Percentiles rank a stretch among this genome's conserved stretches.
Evolutionary conservation across 2,113 vertebrate genomes (phyloP).

Genomic region (Anolis carolinensis): DNA sequence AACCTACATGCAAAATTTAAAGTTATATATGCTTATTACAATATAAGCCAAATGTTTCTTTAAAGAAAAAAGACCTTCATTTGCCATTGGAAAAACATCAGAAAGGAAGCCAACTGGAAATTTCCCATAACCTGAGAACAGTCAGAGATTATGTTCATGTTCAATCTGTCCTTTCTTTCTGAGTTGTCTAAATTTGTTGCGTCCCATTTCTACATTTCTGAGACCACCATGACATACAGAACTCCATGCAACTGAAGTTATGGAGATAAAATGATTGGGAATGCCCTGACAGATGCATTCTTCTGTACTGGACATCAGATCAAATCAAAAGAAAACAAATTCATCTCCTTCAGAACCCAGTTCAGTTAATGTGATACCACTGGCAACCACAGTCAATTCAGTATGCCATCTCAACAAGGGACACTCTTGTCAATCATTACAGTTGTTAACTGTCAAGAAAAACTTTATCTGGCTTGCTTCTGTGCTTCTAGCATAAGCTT

Average conservation of each 20-base stretch:
- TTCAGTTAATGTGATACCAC: not conserved
- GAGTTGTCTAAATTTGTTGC: not conserved
- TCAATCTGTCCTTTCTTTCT: no score
- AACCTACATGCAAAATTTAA: no score
- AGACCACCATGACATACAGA: not conserved
- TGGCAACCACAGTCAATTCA: not conserved
- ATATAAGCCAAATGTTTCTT: no score
- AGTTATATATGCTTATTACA: no score
- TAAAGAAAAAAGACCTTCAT: no score
- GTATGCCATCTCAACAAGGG: not conserved
- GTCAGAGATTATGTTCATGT: no score
- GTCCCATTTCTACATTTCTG: not conserved
- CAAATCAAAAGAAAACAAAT: not conserved
- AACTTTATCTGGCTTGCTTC: not conserved
- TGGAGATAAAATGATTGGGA: not conserved
- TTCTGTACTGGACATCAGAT: not conserved
- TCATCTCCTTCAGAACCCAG: not conserved
- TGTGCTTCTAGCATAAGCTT: not conserved
- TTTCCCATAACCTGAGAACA: no score
- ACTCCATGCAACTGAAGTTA: not conserved
- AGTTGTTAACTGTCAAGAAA: not conserved
- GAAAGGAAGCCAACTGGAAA: no score
- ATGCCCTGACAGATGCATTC: not conserved
- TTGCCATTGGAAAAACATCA: no score
- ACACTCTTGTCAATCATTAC: not conserved